These are phyloP conservation scores for Fragum sueziense DNA, from an alignment of 2,888 invertebrate genomes.

Conservation along the genomic window DNA sequence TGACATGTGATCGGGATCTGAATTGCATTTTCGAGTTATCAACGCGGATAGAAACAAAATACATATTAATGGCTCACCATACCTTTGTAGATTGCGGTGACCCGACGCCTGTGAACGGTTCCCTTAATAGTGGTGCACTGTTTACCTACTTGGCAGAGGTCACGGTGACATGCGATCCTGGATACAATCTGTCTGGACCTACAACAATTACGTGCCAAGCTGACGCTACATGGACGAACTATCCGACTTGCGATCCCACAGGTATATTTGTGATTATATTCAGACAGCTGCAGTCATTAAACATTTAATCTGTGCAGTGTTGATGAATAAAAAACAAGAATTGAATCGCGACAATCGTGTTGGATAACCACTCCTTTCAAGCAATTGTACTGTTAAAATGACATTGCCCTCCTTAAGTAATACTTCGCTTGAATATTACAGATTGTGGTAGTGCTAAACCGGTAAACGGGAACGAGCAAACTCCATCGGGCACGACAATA, in stretches of 20 bases:
- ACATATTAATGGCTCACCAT: no score
- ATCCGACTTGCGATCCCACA: constrained; percentile 25
- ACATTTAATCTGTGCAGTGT: no score
- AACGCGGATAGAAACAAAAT: no score
- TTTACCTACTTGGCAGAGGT: constrained; percentile 14
- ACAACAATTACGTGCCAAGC: constrained; percentile 25
- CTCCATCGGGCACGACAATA: background rate
- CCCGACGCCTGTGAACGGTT: constrained; percentile 25
- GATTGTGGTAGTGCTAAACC: constrained; percentile 3
- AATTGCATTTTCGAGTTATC: no score
- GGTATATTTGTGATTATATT: constrained; percentile 18
- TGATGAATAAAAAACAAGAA: no score
- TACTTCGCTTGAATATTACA: background rate
- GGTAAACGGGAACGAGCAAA: background rate
- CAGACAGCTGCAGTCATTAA: no score
- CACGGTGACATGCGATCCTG: constrained; percentile 27
- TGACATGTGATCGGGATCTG: no score
- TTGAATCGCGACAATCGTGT: no score
- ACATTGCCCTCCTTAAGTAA: no score
- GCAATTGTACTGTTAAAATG: no score
- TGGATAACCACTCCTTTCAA: no score
- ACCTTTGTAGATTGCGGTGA: constrained; percentile 39
- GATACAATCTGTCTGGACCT: constrained; percentile 19
- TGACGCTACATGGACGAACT: constrained; percentile 23
- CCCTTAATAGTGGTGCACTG: background rate